These are phyloP conservation scores for Loripinus fragilis DNA, from an alignment of 2,888 invertebrate species.

Conservation along the genomic window DNA sequence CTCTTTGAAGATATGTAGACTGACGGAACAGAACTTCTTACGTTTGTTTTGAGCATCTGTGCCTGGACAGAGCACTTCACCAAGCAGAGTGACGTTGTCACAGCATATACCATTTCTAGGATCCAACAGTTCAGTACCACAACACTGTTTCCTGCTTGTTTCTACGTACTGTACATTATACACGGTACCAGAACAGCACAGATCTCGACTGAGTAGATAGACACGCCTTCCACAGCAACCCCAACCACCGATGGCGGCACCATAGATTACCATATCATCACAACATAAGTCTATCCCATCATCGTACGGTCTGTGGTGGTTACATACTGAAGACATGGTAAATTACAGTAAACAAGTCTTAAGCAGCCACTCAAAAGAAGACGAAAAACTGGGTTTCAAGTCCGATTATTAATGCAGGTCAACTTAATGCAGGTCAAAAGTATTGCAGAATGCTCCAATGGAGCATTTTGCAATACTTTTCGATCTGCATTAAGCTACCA, in stretches of 20 bases:
- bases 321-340: conserved; percentile 26
- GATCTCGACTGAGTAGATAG: not conserved
- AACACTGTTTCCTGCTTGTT: not conserved
- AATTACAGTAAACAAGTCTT: no score
- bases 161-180: not conserved
- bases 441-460: no score
- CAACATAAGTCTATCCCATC: conserved; percentile 54
- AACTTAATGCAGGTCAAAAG: no score
- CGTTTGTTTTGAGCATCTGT: no score
- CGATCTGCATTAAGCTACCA: no score
- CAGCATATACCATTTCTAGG: not conserved
- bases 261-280: conserved; percentile 12
- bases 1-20: no score
- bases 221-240: not conserved
- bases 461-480: no score
- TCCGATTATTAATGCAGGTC: no score
- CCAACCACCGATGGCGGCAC: conserved; percentile 3
- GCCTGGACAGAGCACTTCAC: not conserved
- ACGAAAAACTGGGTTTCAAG: no score
- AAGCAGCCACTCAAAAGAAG: no score
- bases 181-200: conserved; percentile 2
- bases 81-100: not conserved
- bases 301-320: conserved; percentile 35
- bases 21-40: no score
- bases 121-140: not conserved